Percentiles rank a stretch among this genome's conserved stretches.
These are phyloP conservation scores for Hippocampus mohnikei DNA, from an alignment of 2,113 vertebrate species.

Conservation along the genomic window DNA sequence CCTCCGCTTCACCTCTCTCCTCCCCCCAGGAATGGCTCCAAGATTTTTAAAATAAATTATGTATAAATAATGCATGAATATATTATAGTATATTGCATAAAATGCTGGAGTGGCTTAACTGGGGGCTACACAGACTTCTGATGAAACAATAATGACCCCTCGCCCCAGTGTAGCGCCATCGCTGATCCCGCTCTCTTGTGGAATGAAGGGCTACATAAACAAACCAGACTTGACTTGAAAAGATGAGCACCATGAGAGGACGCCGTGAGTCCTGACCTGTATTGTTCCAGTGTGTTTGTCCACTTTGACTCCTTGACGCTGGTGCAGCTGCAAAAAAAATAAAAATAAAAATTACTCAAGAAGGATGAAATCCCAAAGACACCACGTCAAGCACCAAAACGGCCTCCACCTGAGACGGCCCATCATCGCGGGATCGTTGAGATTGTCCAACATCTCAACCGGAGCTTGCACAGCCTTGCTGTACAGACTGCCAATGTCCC, in stretches of 20 bases:
- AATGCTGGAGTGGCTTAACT: too few species aligned
- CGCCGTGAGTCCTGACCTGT: constrained; percentile 42
- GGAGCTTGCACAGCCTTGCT: constrained; percentile 13
- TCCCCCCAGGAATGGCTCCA: too few species aligned
- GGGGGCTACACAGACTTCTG: too few species aligned
- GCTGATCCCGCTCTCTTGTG: too few species aligned
- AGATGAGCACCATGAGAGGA: not conserved
- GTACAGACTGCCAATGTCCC: constrained; percentile 44
- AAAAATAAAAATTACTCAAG: not conserved
- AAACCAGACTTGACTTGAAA: not conserved
- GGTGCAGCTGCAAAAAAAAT: too few species aligned
- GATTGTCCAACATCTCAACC: constrained; percentile 13
- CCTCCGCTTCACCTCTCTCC: too few species aligned
- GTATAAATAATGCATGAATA: too few species aligned
- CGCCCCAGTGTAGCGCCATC: too few species aligned
- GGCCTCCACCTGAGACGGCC: constrained; percentile 21
- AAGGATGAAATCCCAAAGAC: not conserved
- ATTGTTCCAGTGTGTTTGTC: constrained; percentile 65
- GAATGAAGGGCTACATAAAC: too few species aligned
- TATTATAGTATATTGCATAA: too few species aligned
- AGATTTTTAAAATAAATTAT: too few species aligned
- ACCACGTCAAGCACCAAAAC: not conserved
- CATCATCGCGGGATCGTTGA: constrained; percentile 13
- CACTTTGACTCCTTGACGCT: constrained; percentile 54
- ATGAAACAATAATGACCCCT: too few species aligned